Conservation (phyloP, 2,113 vertebrate genomes). For the Odontesthes bonariensis region DNA sequence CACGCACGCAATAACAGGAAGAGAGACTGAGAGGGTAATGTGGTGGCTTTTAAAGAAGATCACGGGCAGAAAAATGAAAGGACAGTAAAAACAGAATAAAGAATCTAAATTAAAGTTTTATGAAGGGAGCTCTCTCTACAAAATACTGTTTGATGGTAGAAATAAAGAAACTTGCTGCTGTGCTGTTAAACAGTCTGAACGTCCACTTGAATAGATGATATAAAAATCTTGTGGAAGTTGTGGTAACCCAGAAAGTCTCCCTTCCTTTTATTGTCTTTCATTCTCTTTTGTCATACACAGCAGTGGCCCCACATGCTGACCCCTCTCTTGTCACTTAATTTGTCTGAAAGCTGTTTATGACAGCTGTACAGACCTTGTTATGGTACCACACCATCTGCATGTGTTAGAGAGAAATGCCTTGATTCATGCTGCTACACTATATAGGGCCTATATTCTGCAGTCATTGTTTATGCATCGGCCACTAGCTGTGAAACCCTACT, state of each 20-base stretch:
- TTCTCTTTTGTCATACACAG: slow-evolving; percentile 7
- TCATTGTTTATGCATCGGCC: slow-evolving; percentile 82
- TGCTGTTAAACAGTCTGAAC: slow-evolving; percentile 22
- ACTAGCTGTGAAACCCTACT: slow-evolving; percentile 68
- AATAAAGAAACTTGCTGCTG: background rate
- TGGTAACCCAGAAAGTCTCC: slow-evolving; percentile 27
- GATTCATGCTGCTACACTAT: slow-evolving; percentile 46
- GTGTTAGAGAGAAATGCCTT: slow-evolving; percentile 25
- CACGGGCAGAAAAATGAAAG: slow-evolving; percentile 44
- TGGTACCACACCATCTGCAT: slow-evolving; percentile 66
- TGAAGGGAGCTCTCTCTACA: slow-evolving; percentile 17
- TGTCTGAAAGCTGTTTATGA: slow-evolving; percentile 84
- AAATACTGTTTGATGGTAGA: slow-evolving; percentile 2
- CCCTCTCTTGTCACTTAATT: slow-evolving; percentile 68
- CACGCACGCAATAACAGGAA: background rate
- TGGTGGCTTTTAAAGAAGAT: slow-evolving; percentile 25
- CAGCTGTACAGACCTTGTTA: slow-evolving; percentile 77
- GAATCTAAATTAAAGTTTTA: slow-evolving; percentile 39
- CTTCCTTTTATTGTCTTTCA: background rate
- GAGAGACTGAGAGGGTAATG: background rate
- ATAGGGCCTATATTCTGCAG: slow-evolving; percentile 59
- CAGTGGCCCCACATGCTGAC: background rate
- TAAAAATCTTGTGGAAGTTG: background rate
- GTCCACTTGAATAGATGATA: slow-evolving; percentile 22
- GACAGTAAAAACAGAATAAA: slow-evolving; percentile 12